phyloP scores from a whole-genome alignment of 2,113 vertebrate genomes.

The Pseudopodoces humilis region DNA sequence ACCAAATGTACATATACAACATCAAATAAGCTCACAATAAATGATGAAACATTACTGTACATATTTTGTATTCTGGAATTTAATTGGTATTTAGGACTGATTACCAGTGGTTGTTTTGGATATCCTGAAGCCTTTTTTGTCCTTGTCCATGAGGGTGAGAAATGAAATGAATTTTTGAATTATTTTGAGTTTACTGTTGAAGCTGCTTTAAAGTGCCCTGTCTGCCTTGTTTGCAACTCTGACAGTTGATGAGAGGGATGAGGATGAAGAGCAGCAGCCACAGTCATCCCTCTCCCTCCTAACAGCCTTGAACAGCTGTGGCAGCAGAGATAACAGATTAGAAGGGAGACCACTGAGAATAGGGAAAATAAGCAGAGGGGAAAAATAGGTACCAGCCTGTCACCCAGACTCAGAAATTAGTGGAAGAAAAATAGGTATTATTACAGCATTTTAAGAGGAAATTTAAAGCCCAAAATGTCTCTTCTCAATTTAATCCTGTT shows the following conservation, averaged over 20 bases:
- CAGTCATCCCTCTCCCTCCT: neutral
- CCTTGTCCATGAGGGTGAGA: neutral
- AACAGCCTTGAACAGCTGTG: neutral
- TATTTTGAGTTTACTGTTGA: neutral
- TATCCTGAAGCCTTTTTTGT: neutral
- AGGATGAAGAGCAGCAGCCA: neutral
- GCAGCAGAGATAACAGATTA: neutral
- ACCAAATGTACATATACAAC: neutral
- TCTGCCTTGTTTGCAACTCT: neutral
- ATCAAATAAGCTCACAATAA: neutral
- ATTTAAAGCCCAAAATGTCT: neutral
- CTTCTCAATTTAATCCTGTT: neutral
- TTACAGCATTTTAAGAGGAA: neutral
- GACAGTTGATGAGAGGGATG: neutral
- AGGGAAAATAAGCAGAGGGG: neutral
- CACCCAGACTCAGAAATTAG: neutral
- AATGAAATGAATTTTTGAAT: neutral
- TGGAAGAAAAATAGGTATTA: neutral
- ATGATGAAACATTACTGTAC: neutral
- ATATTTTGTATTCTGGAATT: neutral
- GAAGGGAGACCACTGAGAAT: neutral
- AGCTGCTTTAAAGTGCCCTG: neutral
- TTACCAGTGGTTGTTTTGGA: neutral
- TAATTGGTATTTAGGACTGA: neutral
- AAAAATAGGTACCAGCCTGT: neutral